Evolutionary conservation across 2,113 vertebrate species (phyloP).

Genomic region (Guaruba guarouba): DNA sequence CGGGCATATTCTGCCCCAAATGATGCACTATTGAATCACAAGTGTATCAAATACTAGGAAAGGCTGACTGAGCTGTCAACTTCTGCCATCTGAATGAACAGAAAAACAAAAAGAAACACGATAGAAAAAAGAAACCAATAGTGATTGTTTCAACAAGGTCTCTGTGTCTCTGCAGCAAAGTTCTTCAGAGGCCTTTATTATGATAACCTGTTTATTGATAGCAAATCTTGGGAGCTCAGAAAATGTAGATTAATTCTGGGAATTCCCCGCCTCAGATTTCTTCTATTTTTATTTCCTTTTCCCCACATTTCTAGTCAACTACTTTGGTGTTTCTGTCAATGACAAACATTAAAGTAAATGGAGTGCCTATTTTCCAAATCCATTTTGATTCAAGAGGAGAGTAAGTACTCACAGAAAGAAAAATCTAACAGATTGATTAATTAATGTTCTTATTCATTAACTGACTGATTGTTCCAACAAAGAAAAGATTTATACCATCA

Average conservation of each 20-base stretch:
- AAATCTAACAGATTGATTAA: constrained; percentile 17
- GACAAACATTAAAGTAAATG: constrained; percentile 2
- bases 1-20: background rate
- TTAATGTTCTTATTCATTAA: constrained; percentile 41
- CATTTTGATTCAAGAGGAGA: constrained; percentile 11
- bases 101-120: background rate
- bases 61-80: background rate
- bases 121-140: background rate
- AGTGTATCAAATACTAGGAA: background rate
- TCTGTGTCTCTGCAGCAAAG: background rate
- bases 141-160: background rate
- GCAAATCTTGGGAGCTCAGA: background rate
- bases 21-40: background rate
- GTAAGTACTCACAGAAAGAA: background rate
- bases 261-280: constrained; percentile 1
- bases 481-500: background rate
- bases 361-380: background rate
- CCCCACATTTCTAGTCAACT: background rate
- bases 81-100: background rate
- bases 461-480: background rate
- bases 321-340: background rate
- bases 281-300: background rate
- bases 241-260: constrained; percentile 25
- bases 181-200: background rate
- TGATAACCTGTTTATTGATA: constrained; percentile 15